Evolutionary conservation across 1,140 invertebrate species (phyloP).

Genomic region (Meloidogyne chitwoodi): DNA sequence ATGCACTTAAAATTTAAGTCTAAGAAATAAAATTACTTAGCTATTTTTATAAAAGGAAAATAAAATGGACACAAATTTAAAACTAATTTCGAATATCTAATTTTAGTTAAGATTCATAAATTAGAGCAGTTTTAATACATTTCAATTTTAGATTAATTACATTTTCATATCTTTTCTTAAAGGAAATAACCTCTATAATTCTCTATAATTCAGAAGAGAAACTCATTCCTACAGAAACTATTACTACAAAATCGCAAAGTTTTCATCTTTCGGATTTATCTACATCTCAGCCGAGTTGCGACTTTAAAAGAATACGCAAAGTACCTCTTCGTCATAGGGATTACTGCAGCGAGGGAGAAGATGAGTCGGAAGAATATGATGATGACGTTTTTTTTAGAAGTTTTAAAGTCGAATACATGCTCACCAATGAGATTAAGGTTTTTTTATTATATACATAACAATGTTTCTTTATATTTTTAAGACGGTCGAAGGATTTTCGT

Average conservation of each 20-base stretch:
- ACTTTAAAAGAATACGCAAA: constrained; percentile 10
- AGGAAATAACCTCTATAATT: no score
- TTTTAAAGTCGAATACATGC: constrained; percentile 30
- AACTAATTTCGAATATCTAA: no score
- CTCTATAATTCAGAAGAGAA: background rate
- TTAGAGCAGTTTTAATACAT: no score
- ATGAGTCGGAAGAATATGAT: background rate
- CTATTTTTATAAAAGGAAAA: no score
- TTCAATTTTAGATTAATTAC: no score
- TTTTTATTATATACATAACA: no score
- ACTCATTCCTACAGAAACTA: background rate
- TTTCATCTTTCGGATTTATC: background rate
- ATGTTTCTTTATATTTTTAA: background rate
- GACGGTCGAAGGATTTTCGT: constrained; percentile 23
- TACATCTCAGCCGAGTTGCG: background rate
- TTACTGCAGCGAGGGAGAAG: constrained; percentile 6
- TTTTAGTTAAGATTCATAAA: no score
- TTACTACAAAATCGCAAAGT: background rate
- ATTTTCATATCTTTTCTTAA: no score
- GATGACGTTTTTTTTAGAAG: constrained; percentile 14
- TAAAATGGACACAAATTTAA: no score
- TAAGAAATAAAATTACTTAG: no score
- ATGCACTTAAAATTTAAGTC: no score
- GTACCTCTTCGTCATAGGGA: constrained; percentile 24
- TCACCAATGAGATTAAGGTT: constrained; percentile 21